Percentiles rank a stretch among this genome's conserved stretches.
Conservation (phyloP, 2,888 invertebrate genomes). For the Panopea generosa region DNA sequence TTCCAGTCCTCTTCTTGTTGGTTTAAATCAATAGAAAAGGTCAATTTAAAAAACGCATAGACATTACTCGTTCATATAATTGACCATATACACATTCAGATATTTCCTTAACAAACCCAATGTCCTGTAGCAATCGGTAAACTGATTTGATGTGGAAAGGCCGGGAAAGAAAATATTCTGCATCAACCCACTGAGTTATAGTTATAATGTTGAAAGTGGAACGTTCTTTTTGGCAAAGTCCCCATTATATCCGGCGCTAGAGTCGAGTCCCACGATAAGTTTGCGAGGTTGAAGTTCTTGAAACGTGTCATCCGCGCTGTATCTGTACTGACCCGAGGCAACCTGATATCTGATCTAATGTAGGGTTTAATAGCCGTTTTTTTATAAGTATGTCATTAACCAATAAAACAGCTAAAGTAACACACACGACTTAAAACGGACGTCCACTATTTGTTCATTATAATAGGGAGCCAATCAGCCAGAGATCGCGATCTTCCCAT, state of each 20-base stretch:
- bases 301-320: constrained; percentile 24
- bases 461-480: too few relatives aligned
- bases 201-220: constrained; percentile 47
- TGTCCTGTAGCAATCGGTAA: constrained; percentile 47
- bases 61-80: constrained; percentile 39
- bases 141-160: constrained; percentile 19
- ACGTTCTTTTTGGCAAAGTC: constrained; percentile 38
- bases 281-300: constrained; percentile 19
- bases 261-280: constrained; percentile 26
- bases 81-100: constrained; percentile 17
- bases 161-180: constrained; percentile 34
- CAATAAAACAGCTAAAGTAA: constrained; percentile 30
- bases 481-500: too few relatives aligned
- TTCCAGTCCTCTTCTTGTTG: constrained; percentile 42
- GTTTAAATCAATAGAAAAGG: constrained; percentile 20
- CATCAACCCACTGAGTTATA: constrained; percentile 41
- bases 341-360: constrained; percentile 37
- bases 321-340: constrained; percentile 41
- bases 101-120: constrained; percentile 27
- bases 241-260: constrained; percentile 32
- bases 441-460: constrained; percentile 25
- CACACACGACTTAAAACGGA: not conserved
- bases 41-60: constrained; percentile 28
- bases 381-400: constrained; percentile 33
- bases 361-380: constrained; percentile 43